Base-by-base conservation (phyloP, 2,113 vertebrate genomes). In the Periophthalmodon schlosseri region DNA sequence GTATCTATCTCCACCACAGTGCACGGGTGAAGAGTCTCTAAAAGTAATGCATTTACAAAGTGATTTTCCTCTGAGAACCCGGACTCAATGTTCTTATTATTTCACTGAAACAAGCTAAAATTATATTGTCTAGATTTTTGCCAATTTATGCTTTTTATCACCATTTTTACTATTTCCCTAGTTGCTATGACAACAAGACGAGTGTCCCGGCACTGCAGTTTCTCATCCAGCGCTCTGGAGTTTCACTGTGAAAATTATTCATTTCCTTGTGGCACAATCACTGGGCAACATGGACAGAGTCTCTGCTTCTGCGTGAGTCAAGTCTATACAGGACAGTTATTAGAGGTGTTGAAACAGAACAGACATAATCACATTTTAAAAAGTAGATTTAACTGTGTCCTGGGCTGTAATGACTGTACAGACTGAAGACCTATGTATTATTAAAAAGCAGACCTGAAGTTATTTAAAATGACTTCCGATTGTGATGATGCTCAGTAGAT, bases 101-200 rank as follows among this genome's bases (percentile, higher is more conserved):
- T 18, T 18, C 7, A 28, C 7, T 56, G 52, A 56, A 54, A 21
- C 52, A 65, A 65, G 63, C 63, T 44, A 20, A 21, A 21, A 39
- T 13, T 16, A 34, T 63, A 34, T 9, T 18, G n/a, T 34, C 60
- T 16, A 65, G 34, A 65, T 39, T n/a, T 64, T 11, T n/a, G 4
- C 7, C 34, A n/a, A 39, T 9, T 16, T 63, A 14, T 36, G 39
- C 8, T 4, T 65, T 39, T 18, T 65, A n/a, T 44, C 33, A n/a
- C 18, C 34, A 21, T 20, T 65, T 65, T 65, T 21, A 65, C 63
- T n/a, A n/a, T 65, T 65, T 34, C 18, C n/a, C 46, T 54, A 60
- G 90, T 92, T 89, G 81, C 89, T 24, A 89, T 88, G 88, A 87
- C 36, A 77, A 91, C 44, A 66, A 77, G 78, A 70, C 83, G 68